Conservation (phyloP, 1,140 invertebrate species). For the Linepithema humile region DNA sequence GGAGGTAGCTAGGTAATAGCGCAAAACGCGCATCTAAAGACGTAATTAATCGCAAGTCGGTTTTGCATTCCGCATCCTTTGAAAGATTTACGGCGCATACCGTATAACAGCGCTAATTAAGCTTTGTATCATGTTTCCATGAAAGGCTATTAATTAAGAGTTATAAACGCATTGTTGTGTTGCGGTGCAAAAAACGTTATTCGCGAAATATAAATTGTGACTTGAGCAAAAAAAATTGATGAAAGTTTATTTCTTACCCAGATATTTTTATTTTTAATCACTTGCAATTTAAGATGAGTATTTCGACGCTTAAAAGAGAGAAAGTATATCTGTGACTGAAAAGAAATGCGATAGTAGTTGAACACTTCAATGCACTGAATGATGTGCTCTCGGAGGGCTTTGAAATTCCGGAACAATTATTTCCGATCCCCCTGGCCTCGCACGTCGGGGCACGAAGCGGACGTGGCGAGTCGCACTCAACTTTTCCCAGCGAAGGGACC, state of each 20-base stretch:
- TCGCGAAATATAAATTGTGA: neutral
- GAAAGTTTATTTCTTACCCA: neutral
- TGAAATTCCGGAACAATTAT: conserved; percentile 33
- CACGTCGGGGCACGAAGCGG: neutral
- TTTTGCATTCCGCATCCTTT: neutral
- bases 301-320: too few relatives aligned
- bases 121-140: neutral
- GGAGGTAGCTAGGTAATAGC: neutral
- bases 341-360: neutral
- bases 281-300: neutral
- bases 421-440: conserved; percentile 25
- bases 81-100: neutral
- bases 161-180: neutral
- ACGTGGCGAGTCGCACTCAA: conserved; percentile 32
- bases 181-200: neutral
- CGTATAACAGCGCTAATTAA: neutral
- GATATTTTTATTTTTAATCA: neutral
- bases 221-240: neutral
- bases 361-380: neutral
- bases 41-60: conserved; percentile 1
- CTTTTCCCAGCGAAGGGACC: conserved; percentile 18
- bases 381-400: neutral
- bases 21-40: conserved; percentile 11
- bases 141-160: neutral
- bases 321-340: neutral